These are phyloP conservation scores for Emydoidea blandingii DNA, from an alignment of 2,797 vertebrate genomes.

Conservation along the genomic window DNA sequence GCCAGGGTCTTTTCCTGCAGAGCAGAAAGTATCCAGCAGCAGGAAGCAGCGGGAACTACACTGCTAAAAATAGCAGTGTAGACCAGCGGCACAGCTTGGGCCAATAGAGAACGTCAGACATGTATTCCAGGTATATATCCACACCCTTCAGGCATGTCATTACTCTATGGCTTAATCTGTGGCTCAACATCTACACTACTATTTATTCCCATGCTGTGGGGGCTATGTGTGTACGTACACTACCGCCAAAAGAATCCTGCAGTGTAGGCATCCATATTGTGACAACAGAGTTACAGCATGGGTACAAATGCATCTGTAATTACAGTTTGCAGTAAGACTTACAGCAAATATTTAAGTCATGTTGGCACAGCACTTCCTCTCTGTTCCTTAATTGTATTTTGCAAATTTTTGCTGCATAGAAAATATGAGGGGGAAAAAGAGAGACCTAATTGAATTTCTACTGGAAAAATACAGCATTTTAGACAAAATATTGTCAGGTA, in stretches of 20 bases:
- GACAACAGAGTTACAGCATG: neutral
- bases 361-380: neutral
- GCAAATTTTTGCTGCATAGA: neutral
- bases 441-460: neutral
- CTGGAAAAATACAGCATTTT: neutral
- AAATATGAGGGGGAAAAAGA: neutral
- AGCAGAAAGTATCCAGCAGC: too few relatives aligned
- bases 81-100: too few relatives aligned
- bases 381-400: neutral
- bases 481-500: neutral
- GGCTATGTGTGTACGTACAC: neutral
- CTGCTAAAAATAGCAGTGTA: too few relatives aligned
- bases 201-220: neutral
- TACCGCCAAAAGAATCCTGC: neutral
- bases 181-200: neutral
- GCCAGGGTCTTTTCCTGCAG: too few relatives aligned
- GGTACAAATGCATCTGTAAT: neutral
- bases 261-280: neutral
- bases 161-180: neutral
- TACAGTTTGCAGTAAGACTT: fast-evolving
- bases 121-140: too few relatives aligned
- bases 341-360: neutral
- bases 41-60: too few relatives aligned
- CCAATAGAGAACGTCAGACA: too few relatives aligned
- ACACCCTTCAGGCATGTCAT: neutral